Percentiles rank a stretch among this genome's conserved stretches.
These are phyloP conservation scores for Rhinogobius similis DNA, from an alignment of 2,113 vertebrate species.

Conservation along the genomic window DNA sequence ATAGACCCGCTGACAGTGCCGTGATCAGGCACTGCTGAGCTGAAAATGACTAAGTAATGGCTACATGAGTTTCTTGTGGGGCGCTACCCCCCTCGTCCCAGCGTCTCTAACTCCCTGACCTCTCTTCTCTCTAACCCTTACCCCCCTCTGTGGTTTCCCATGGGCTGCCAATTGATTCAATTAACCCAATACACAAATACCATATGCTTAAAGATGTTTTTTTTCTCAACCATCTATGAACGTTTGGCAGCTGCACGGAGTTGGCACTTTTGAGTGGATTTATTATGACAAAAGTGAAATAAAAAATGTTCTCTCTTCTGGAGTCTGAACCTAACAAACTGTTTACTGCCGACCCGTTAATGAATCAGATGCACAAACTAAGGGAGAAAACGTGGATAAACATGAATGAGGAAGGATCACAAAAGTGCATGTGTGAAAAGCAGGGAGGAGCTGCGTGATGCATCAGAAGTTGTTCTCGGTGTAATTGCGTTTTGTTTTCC, in stretches of 20 bases:
- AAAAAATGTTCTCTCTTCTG: slow-evolving; percentile 1
- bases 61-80: slow-evolving; percentile 46
- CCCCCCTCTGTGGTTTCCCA: slow-evolving; percentile 74
- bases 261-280: not conserved
- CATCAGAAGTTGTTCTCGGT: slow-evolving; percentile 58
- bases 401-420: slow-evolving; percentile 48
- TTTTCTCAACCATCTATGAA: slow-evolving; percentile 43
- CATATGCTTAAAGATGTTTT: slow-evolving; percentile 63
- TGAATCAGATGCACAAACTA: slow-evolving; percentile 40
- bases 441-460: slow-evolving; percentile 49
- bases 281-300: slow-evolving; percentile 6
- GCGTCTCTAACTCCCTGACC: slow-evolving; percentile 67
- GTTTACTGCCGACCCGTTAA: slow-evolving; percentile 13
- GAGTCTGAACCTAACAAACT: slow-evolving; percentile 3
- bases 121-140: slow-evolving; percentile 61
- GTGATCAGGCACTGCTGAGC: slow-evolving; percentile 45
- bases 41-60: slow-evolving; percentile 51
- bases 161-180: slow-evolving; percentile 74
- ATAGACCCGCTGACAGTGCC: slow-evolving; percentile 35
- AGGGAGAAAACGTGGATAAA: slow-evolving; percentile 23
- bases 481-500: slow-evolving; percentile 52
- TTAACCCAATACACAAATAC: slow-evolving; percentile 74
- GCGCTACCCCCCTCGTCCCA: slow-evolving; percentile 21
- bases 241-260: slow-evolving; percentile 23
- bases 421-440: slow-evolving; percentile 53